Conservation (phyloP, 2,888 invertebrate genomes). For the Pycnomerus fuliginosus region DNA sequence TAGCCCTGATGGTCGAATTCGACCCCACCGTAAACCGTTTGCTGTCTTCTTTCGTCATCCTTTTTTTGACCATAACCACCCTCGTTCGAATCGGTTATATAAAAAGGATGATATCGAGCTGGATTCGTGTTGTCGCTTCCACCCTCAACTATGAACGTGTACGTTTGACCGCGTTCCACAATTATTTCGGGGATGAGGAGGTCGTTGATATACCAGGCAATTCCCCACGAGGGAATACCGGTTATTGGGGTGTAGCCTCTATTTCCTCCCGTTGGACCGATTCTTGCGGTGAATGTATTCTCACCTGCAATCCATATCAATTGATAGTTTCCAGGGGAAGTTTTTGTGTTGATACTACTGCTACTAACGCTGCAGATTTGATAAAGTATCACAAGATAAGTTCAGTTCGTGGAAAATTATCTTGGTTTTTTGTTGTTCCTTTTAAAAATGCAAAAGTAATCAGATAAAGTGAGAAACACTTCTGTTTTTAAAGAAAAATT, state of each 20-base stretch:
- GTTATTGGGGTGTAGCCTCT: slow-evolving; percentile 80
- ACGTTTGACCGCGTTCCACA: slow-evolving; percentile 82
- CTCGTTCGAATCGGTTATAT: slow-evolving; percentile 82
- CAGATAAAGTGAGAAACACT: too few relatives aligned
- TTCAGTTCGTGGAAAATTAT: too few relatives aligned
- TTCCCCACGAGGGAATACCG: slow-evolving; percentile 82
- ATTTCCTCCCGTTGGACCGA: slow-evolving; percentile 82
- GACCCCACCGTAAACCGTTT: slow-evolving; percentile 77
- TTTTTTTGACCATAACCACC: slow-evolving; percentile 84
- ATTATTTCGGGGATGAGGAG: slow-evolving; percentile 85
- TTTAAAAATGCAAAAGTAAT: too few relatives aligned
- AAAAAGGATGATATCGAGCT: slow-evolving; percentile 87
- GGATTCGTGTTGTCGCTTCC: slow-evolving; percentile 78
- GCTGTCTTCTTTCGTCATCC: slow-evolving; percentile 64
- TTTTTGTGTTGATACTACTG: too few relatives aligned
- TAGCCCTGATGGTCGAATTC: slow-evolving; percentile 73
- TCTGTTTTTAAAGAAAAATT: too few relatives aligned
- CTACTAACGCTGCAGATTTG: too few relatives aligned
- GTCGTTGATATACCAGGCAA: slow-evolving; percentile 92
- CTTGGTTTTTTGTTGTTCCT: too few relatives aligned
- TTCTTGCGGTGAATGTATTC: slow-evolving; percentile 68
- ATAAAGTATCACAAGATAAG: too few relatives aligned
- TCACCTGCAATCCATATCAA: slow-evolving; percentile 57
- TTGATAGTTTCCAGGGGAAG: too few relatives aligned
- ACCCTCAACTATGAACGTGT: slow-evolving; percentile 84